A percentile compares a stretch with the other conserved stretches of the same genome.
These are phyloP conservation scores for Eupithecia vulgata DNA, from an alignment of 2,888 invertebrate genomes.

Conservation along the genomic window DNA sequence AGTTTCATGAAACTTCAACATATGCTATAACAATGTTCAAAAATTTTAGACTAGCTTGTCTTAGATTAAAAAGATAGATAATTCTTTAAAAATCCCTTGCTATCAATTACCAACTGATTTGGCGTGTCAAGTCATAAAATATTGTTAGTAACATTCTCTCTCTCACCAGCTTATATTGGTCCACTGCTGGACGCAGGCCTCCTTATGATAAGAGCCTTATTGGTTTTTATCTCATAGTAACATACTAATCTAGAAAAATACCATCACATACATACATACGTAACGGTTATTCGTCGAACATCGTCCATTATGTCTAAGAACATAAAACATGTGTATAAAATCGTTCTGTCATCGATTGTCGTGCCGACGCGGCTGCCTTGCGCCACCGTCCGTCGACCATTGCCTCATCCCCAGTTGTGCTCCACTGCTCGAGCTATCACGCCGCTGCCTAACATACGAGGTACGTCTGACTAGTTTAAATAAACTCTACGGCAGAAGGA, in stretches of 20 bases:
- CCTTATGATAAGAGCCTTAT: no score
- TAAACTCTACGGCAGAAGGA: not conserved
- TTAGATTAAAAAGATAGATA: no score
- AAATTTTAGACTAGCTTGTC: no score
- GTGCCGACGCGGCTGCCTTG: conserved; percentile 42
- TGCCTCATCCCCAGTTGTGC: conserved; percentile 60
- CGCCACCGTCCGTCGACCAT: conserved; percentile 40
- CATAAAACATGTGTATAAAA: conserved; percentile 1
- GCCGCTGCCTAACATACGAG: conserved; percentile 57
- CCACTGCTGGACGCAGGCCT: no score
- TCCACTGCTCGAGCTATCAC: conserved; percentile 66
- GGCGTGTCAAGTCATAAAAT: no score
- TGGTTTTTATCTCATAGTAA: no score
- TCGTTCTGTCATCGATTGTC: conserved; percentile 28
- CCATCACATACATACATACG: no score
- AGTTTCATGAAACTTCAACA: not conserved
- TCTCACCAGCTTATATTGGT: no score
- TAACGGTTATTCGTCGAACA: not conserved
- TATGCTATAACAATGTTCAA: no score
- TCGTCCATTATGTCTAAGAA: not conserved
- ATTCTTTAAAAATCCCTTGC: no score
- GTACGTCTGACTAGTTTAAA: conserved; percentile 31
- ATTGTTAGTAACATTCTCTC: no score
- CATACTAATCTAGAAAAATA: not conserved
- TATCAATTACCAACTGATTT: no score